Conservation (phyloP, 1,140 invertebrate species). For the Adoxophyes honmai region DNA sequence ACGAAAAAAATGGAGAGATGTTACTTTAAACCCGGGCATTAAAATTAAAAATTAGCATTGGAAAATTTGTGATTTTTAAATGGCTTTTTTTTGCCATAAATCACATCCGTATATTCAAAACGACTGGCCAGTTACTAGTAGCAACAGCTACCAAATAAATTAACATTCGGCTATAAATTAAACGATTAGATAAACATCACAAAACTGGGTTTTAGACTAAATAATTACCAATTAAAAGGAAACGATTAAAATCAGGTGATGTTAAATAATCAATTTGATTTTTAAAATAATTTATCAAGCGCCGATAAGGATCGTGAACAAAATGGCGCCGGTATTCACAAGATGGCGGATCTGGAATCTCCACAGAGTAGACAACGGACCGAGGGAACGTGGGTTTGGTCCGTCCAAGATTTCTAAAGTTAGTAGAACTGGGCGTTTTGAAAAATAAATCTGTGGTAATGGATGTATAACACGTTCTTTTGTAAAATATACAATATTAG, state of each 20-base stretch:
- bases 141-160: neutral
- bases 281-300: constrained; percentile 16
- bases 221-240: constrained; percentile 7
- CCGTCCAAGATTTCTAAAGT: too few species aligned
- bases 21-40: too few species aligned
- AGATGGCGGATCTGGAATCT: constrained; percentile 7
- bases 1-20: too few species aligned
- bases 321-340: constrained; percentile 3
- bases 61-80: too few species aligned
- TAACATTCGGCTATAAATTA: neutral
- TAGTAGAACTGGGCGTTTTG: too few species aligned
- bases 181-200: neutral
- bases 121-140: too few species aligned
- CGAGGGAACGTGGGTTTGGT: neutral
- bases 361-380: neutral
- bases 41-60: too few species aligned
- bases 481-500: too few species aligned
- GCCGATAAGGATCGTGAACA: constrained; percentile 1
- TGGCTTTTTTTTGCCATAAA: too few species aligned
- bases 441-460: too few species aligned
- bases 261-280: constrained; percentile 16
- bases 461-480: too few species aligned
- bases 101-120: too few species aligned
- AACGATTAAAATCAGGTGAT: constrained; percentile 17
- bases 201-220: constrained; percentile 13